phyloP scores from a whole-genome alignment of 2,113 vertebrate species.

The Sus scrofa region DNA sequence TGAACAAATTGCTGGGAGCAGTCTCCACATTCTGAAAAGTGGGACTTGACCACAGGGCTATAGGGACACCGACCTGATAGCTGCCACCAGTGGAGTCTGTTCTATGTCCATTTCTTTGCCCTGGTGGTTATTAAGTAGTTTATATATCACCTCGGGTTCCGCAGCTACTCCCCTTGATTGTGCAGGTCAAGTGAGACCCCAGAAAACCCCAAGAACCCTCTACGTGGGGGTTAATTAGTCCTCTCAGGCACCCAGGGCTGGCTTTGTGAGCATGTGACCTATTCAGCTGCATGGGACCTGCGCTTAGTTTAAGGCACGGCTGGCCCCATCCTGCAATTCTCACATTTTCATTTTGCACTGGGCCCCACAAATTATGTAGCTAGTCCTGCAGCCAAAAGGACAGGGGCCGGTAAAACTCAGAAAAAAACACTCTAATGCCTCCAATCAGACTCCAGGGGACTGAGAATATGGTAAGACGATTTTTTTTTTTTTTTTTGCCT shows the following conservation, averaged over 20 bases:
- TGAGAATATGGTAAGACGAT: background rate
- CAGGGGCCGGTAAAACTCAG: background rate
- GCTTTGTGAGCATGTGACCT: background rate
- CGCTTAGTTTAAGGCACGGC: background rate
- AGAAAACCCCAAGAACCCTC: background rate
- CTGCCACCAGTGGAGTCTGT: background rate
- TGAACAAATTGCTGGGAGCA: background rate
- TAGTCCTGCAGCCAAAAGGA: background rate
- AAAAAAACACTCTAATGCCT: background rate
- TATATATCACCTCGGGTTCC: background rate
- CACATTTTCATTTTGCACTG: constrained; percentile 14
- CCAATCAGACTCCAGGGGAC: background rate
- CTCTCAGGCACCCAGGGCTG: background rate
- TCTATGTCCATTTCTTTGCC: background rate
- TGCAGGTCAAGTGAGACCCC: background rate
- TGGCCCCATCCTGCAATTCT: background rate
- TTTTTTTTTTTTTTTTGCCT: too few species aligned
- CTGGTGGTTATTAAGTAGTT: background rate
- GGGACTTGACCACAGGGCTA: background rate
- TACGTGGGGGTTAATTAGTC: background rate
- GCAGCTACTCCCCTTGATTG: background rate
- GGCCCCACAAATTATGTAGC: background rate
- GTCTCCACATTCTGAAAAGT: constrained; percentile 35
- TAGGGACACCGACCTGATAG: background rate
- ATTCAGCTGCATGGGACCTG: background rate